phyloP scores from a whole-genome alignment of 2,888 invertebrate genomes.

The Drosophila austrosaltans region DNA sequence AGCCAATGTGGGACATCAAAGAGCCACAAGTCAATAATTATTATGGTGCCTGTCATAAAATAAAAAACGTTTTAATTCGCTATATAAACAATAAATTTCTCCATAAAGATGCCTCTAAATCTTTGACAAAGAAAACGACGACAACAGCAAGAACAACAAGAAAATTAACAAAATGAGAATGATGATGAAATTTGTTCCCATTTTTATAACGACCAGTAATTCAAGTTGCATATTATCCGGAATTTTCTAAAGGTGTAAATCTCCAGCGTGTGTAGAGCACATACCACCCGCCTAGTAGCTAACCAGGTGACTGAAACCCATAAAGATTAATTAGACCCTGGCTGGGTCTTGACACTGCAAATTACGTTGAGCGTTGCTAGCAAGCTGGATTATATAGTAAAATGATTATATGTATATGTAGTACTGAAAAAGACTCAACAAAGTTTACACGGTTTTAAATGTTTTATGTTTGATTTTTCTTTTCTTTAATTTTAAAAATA shows the following conservation, averaged over 20 bases:
- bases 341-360: conserved; percentile 24
- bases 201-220: conserved; percentile 9
- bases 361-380: conserved; percentile 26
- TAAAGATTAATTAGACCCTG: conserved; percentile 39
- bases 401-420: no score
- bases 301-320: conserved; percentile 31
- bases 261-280: background rate
- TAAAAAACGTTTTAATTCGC: conserved; percentile 10
- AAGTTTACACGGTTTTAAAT: background rate
- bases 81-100: conserved; percentile 14
- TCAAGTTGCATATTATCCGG: background rate
- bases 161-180: conserved; percentile 3
- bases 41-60: conserved; percentile 12
- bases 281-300: background rate
- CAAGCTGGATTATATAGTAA: background rate
- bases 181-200: conserved; percentile 14
- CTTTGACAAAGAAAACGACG: background rate
- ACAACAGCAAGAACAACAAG: background rate
- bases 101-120: conserved; percentile 5
- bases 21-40: conserved; percentile 29
- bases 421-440: background rate
- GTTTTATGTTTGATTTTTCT: conserved; percentile 47
- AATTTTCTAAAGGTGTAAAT: background rate
- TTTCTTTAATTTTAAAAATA: conserved; percentile 74
- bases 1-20: conserved; percentile 37